These are phyloP conservation scores for Chloropsis hardwickii DNA, from an alignment of 2,113 vertebrate species.

Conservation along the genomic window DNA sequence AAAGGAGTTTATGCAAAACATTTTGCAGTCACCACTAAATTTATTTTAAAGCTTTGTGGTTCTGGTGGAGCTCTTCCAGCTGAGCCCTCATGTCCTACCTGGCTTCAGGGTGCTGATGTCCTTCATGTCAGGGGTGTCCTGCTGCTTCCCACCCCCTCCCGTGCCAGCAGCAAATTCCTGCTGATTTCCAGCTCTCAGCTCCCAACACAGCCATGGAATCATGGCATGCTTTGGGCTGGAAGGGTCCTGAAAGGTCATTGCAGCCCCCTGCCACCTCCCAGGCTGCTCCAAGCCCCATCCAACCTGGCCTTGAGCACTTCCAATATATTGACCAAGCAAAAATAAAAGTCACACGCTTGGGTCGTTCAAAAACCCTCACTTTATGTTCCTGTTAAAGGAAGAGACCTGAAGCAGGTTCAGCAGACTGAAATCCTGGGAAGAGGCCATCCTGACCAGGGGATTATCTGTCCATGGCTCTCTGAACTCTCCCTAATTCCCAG, in stretches of 20 bases:
- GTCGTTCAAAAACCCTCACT: neutral
- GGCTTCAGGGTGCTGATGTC: accelerated
- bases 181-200: neutral
- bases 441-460: neutral
- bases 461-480: neutral
- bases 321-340: neutral
- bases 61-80: neutral
- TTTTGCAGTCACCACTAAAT: neutral
- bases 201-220: accelerated
- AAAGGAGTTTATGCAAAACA: neutral
- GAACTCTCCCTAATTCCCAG: neutral
- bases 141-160: neutral
- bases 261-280: neutral
- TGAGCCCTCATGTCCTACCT: accelerated
- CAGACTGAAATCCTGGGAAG: neutral
- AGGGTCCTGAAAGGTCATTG: neutral
- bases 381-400: neutral
- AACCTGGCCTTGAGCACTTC: neutral
- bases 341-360: neutral
- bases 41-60: neutral
- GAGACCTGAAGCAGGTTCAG: neutral
- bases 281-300: neutral
- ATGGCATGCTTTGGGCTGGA: neutral
- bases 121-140: accelerated
- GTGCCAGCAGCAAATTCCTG: neutral